Conservation (phyloP, 2,113 vertebrate genomes). For the Tichodroma muraria region DNA sequence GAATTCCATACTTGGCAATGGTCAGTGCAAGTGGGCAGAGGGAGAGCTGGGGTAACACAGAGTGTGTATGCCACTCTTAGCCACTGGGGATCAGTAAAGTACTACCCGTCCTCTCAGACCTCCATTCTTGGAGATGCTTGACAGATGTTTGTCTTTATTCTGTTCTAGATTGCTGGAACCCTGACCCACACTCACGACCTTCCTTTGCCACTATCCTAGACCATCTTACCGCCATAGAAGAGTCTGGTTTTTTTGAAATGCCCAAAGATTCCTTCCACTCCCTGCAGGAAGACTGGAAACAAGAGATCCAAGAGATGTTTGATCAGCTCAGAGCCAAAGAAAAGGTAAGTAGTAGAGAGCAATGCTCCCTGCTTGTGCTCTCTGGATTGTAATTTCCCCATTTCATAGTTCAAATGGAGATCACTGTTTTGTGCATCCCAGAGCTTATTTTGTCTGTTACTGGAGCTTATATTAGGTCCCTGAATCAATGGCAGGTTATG, state of each 20-base stretch:
- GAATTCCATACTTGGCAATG: background rate
- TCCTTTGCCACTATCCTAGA: conserved; percentile 86
- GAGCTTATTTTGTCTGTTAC: background rate
- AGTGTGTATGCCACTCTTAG: background rate
- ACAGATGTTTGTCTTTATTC: background rate
- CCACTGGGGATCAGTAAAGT: conserved; percentile 57
- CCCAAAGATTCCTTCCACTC: conserved; percentile 95
- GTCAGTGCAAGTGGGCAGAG: background rate
- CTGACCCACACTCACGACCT: conserved; percentile 87
- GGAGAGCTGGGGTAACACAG: background rate
- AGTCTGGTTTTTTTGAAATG: conserved; percentile 98
- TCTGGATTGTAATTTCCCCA: background rate
- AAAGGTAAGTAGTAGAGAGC: conserved; percentile 74
- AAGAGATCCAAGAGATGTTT: conserved; percentile 98
- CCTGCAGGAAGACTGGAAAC: conserved; percentile 96
- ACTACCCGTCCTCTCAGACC: background rate
- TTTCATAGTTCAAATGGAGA: background rate
- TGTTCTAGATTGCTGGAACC: conserved; percentile 89
- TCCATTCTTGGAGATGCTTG: background rate
- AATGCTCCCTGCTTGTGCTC: background rate
- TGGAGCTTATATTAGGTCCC: background rate
- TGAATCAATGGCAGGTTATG: background rate
- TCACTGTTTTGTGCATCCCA: background rate
- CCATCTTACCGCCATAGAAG: conserved; percentile 91
- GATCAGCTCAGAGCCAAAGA: conserved; percentile 96